Evolutionary conservation across 2,797 vertebrate species (phyloP).

Genomic region (Chaenodraco wilsoni): DNA sequence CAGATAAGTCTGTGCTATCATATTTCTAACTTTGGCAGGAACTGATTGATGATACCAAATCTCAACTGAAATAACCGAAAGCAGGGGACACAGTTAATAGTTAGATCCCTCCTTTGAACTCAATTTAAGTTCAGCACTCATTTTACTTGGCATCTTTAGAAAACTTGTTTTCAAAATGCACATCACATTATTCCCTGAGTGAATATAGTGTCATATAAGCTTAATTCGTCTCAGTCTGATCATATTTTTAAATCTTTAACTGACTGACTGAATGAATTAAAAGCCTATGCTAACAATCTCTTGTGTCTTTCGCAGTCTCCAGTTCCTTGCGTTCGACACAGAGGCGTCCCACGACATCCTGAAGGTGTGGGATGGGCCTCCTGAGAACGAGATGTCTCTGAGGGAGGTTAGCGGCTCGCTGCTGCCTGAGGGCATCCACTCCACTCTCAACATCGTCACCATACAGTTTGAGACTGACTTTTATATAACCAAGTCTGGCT

Average conservation of each 20-base stretch:
- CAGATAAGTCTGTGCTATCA: constrained; percentile 49
- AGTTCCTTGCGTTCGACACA: constrained; percentile 97
- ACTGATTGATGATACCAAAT: constrained; percentile 55
- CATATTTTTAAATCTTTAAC: background rate
- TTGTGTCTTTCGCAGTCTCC: constrained; percentile 84
- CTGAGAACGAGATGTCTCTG: constrained; percentile 95
- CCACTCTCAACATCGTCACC: constrained; percentile 94
- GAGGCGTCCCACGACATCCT: constrained; percentile 97
- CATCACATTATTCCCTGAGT: background rate
- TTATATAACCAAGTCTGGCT: constrained; percentile 98
- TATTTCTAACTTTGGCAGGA: constrained; percentile 51
- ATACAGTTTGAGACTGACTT: constrained; percentile 98
- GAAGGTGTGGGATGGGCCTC: constrained; percentile 95
- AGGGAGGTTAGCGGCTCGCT: constrained; percentile 97
- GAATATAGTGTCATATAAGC: background rate
- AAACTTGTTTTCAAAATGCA: background rate
- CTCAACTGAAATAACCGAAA: constrained; percentile 48
- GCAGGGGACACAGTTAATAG: constrained; percentile 7
- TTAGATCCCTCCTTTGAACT: constrained; percentile 21
- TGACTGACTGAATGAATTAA: background rate
- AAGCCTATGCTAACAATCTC: constrained; percentile 14
- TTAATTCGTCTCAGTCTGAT: constrained; percentile 8
- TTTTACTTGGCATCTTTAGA: background rate
- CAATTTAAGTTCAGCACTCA: constrained; percentile 15
- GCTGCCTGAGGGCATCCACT: constrained; percentile 95